phyloP scores from a whole-genome alignment of 2,797 vertebrate genomes.

The Rhinella marina region DNA sequence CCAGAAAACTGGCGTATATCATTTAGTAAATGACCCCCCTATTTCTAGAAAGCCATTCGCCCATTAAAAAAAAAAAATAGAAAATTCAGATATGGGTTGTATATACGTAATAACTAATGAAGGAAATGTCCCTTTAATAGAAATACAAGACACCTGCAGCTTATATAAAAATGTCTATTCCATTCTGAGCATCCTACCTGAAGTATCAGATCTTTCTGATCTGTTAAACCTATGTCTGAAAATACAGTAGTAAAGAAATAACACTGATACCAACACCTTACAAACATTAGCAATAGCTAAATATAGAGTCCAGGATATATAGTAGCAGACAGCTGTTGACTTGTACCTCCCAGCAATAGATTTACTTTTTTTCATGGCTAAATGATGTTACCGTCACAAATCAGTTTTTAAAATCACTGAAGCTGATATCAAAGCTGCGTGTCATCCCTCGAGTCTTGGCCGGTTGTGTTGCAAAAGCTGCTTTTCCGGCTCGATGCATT shows the following conservation, averaged over 20 bases:
- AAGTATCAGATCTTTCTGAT: background rate
- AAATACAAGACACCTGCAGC: slow-evolving; percentile 14
- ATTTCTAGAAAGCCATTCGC: no score
- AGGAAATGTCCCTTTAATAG: no score
- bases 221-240: background rate
- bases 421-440: slow-evolving; percentile 76
- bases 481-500: slow-evolving; percentile 73
- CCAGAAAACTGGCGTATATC: no score
- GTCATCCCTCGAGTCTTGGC: slow-evolving; percentile 76
- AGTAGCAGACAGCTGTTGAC: slow-evolving; percentile 32
- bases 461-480: slow-evolving; percentile 74
- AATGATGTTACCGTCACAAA: slow-evolving; percentile 64
- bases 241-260: slow-evolving; percentile 17
- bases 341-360: slow-evolving; percentile 28
- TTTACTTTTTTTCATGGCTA: slow-evolving; percentile 40
- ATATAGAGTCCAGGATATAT: slow-evolving; percentile 7
- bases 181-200: background rate
- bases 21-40: no score
- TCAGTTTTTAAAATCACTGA: slow-evolving; percentile 61
- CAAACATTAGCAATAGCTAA: background rate
- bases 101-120: no score
- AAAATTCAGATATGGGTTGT: no score
- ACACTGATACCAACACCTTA: slow-evolving; percentile 35
- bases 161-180: slow-evolving; percentile 14
- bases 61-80: no score